These are phyloP conservation scores for Polyploca ridens DNA, from an alignment of 2,888 invertebrate species.

Conservation along the genomic window DNA sequence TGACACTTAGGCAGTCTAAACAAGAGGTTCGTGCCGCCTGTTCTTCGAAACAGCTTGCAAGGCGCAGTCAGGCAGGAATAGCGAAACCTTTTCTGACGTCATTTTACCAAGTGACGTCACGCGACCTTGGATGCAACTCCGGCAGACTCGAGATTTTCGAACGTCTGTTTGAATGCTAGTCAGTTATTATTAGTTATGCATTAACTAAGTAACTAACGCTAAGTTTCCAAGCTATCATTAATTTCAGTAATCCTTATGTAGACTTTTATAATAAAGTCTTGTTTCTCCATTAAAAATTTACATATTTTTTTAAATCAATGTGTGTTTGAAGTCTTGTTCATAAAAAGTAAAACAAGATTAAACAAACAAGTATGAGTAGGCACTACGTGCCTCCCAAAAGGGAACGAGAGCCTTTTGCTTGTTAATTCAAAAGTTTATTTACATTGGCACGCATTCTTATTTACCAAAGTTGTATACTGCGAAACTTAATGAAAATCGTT, in stretches of 20 bases:
- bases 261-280: too few relatives aligned
- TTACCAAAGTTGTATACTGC: slow-evolving; percentile 3
- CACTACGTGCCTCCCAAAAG: background rate
- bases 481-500: slow-evolving; percentile 35
- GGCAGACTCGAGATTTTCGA: slow-evolving; percentile 22
- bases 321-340: background rate
- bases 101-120: slow-evolving; percentile 43
- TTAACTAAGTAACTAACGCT: slow-evolving; percentile 8
- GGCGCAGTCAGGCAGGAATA: slow-evolving; percentile 9
- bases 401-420: background rate
- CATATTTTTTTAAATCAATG: background rate
- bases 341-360: background rate
- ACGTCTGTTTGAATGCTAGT: slow-evolving; percentile 20
- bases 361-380: background rate
- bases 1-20: slow-evolving; percentile 15
- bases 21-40: slow-evolving; percentile 16
- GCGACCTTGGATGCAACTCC: slow-evolving; percentile 44
- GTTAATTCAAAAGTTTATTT: slow-evolving; percentile 2
- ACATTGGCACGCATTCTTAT: slow-evolving; percentile 9
- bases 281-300: background rate
- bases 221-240: background rate
- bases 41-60: slow-evolving; percentile 28
- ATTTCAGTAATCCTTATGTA: background rate
- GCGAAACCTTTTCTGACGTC: slow-evolving; percentile 33
- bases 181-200: slow-evolving; percentile 22